These are phyloP conservation scores for Cardinalis cardinalis DNA, from an alignment of 2,113 vertebrate genomes.

Conservation along the genomic window DNA sequence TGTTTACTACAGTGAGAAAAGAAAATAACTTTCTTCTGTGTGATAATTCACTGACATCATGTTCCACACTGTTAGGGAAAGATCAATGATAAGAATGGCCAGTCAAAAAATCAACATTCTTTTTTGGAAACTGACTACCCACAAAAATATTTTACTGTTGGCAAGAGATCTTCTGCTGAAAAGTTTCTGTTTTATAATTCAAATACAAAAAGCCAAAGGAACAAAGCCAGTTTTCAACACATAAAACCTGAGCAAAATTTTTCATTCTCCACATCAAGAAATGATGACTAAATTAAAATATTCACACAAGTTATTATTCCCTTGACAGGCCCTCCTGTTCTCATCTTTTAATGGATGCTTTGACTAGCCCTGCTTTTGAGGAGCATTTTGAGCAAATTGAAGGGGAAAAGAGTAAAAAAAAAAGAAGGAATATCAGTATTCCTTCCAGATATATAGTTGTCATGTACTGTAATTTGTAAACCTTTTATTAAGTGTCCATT, in stretches of 20 bases:
- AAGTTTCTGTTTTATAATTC: background rate
- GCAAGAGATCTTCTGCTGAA: background rate
- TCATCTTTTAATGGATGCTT: background rate
- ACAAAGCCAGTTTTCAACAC: background rate
- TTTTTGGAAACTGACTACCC: background rate
- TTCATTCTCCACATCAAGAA: background rate
- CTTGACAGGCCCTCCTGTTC: background rate
- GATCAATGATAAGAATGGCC: background rate
- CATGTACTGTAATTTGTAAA: background rate
- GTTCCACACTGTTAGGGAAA: background rate
- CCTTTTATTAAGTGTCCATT: background rate
- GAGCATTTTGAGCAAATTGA: background rate
- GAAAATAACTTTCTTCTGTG: background rate
- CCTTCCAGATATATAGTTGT: background rate
- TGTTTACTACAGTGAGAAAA: background rate
- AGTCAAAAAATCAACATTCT: background rate
- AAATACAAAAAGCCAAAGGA: background rate
- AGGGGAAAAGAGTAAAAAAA: background rate
- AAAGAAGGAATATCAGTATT: background rate
- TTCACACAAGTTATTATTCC: background rate
- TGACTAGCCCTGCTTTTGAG: background rate
- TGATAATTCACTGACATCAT: background rate
- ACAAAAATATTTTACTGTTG: background rate
- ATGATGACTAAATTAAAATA: background rate
- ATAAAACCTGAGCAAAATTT: background rate